Evolutionary conservation across 2,797 vertebrate genomes (phyloP), one percentile per base, ranked within the genome.

Genomic region (Hypotaenidia philippensis): DNA sequence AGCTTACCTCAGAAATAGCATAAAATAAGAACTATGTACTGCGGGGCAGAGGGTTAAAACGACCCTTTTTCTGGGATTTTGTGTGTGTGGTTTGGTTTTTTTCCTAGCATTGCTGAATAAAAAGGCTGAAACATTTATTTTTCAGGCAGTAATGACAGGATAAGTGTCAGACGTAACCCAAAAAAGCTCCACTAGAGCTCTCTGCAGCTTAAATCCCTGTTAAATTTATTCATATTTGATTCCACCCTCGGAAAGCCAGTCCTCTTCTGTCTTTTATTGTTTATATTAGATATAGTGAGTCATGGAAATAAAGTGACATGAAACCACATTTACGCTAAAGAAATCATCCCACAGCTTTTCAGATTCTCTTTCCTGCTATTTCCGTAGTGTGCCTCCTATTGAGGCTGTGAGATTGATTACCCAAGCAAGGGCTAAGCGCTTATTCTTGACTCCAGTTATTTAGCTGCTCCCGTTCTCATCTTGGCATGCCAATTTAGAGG

Each of bases 321-420:
- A 96, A 96, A 81, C 87, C 64, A 91, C 83, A 95, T 87, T 94
- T 85, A 94, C 4, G 0, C 72, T 92, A 75, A 93, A 93, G 94
- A 95, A 97, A 95, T 84, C 94, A 95, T 93, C 95, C 95, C 92
- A 95, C 95, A 85, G 88, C 93, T 95, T 96, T 86, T 83, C 82
- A 92, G 83, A 66, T 68, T 80, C 75, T 55, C 68, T 56, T 70
- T 61, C 52, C 84, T 83, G 91, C 93, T 94, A 82, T 95, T 95
- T 96, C 85, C 0, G 38, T 89, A 50, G 59, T 44, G 5, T 81
- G 87, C 64, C 55, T 92, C 82, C 93, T 72, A 64, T 80, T 55
- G 94, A 95, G 94, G 16, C 81, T 88, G 66, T 0, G 60, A 95
- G 96, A 96, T 41, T 92, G 94, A 97, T 95, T 83, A 85, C 79